Percentiles rank a stretch among this genome's conserved stretches.
These are phyloP conservation scores for Phrynosoma platyrhinos DNA, from an alignment of 2,113 vertebrate genomes.

Conservation along the genomic window DNA sequence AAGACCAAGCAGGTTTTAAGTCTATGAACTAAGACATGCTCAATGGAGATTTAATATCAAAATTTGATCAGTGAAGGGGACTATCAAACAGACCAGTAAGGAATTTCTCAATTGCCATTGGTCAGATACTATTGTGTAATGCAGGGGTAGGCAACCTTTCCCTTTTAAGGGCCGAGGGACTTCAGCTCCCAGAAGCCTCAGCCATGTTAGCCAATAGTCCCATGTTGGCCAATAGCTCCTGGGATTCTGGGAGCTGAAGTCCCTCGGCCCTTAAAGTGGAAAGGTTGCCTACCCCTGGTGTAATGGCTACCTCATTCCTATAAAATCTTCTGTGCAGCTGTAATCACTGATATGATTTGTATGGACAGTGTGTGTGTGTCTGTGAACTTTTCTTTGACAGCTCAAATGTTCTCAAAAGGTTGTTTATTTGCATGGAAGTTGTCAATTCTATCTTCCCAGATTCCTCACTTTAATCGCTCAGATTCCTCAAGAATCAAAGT, in stretches of 20 bases:
- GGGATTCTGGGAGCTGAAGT: no score
- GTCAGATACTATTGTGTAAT: background rate
- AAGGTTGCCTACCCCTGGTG: no score
- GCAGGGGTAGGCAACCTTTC: no score
- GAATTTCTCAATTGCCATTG: background rate
- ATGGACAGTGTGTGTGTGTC: background rate
- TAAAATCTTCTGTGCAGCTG: no score
- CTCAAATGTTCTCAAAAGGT: background rate
- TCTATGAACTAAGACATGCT: no score
- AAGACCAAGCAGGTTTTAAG: no score
- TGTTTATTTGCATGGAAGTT: background rate
- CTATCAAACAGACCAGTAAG: background rate
- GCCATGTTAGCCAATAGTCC: no score
- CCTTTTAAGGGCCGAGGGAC: no score
- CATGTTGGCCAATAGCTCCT: no score
- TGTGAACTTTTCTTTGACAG: background rate
- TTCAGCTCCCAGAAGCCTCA: no score
- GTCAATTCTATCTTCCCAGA: background rate
- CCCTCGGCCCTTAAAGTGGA: no score
- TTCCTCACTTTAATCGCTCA: background rate
- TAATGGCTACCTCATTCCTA: no score
- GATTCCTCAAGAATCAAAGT: background rate
- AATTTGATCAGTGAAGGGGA: background rate
- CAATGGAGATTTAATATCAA: background rate
- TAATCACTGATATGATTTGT: background rate